These are phyloP conservation scores for Pantherophis vulpinus DNA, from an alignment of 2,797 vertebrate genomes.

Conservation along the genomic window DNA sequence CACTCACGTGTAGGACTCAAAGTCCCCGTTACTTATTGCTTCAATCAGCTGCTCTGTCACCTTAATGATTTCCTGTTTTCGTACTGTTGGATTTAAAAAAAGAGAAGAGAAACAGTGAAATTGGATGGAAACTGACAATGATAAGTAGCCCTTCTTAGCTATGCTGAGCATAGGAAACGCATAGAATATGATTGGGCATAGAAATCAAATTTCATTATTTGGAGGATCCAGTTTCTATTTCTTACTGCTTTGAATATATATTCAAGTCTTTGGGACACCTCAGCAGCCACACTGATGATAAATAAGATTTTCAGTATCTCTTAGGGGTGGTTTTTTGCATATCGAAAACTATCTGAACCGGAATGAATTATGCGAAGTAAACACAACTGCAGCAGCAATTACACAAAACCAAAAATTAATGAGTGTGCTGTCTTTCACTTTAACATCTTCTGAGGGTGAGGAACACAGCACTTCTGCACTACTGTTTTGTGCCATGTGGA, in stretches of 20 bases:
- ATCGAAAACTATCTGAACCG: neutral
- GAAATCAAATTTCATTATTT: neutral
- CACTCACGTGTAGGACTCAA: conserved; percentile 97
- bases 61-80: conserved; percentile 96
- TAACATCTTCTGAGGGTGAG: neutral
- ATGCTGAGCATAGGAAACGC: neutral
- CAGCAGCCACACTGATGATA: neutral
- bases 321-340: neutral
- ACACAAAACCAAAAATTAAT: neutral
- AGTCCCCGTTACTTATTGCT: conserved; percentile 96
- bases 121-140: neutral
- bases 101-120: conserved; percentile 44
- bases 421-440: neutral
- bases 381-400: neutral
- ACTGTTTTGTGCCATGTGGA: neutral
- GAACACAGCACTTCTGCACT: neutral
- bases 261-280: neutral
- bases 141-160: neutral
- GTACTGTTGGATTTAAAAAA: conserved; percentile 74
- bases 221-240: neutral
- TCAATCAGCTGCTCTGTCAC: conserved; percentile 94
- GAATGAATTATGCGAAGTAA: neutral
- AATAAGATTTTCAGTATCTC: neutral
- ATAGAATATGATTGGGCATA: neutral
- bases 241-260: neutral